Percentiles rank a stretch among this genome's conserved stretches.
Evolutionary conservation across 1,140 invertebrate species (phyloP).

Genomic region (Psix sp.): DNA sequence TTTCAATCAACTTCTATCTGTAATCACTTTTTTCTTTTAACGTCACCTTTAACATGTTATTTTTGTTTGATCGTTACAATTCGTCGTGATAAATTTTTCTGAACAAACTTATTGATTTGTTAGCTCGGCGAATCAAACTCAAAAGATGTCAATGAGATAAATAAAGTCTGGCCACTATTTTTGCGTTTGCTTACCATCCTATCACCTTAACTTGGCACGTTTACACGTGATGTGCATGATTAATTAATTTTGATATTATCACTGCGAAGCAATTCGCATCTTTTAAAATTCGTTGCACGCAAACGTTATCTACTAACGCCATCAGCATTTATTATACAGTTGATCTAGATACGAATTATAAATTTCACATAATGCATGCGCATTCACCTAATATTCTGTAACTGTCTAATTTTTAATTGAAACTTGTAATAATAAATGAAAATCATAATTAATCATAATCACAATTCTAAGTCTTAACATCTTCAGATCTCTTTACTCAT

Average conservation of each 20-base stretch:
- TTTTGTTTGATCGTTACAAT: too few relatives aligned
- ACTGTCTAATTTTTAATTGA: constrained; percentile 36
- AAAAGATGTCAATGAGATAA: constrained; percentile 7
- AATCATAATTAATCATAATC: too few relatives aligned
- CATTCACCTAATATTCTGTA: constrained; percentile 22
- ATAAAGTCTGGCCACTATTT: constrained; percentile 17
- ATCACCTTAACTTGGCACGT: constrained; percentile 30
- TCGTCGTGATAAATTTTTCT: too few relatives aligned
- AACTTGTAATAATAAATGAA: constrained; percentile 10
- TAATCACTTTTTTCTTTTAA: too few relatives aligned
- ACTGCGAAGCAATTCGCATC: constrained; percentile 53
- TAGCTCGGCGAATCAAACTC: too few relatives aligned
- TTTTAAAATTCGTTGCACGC: constrained; percentile 58
- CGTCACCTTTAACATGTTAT: too few relatives aligned
- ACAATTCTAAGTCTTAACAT: neutral
- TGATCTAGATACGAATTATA: constrained; percentile 57
- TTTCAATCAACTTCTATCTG: too few relatives aligned
- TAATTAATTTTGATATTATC: constrained; percentile 62
- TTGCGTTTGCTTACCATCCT: constrained; percentile 30
- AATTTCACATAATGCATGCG: constrained; percentile 50
- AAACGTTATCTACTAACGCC: constrained; percentile 53
- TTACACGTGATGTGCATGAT: constrained; percentile 58
- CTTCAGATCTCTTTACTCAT: too few relatives aligned
- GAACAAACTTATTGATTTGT: too few relatives aligned
- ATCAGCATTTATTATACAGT: constrained; percentile 60